A percentile compares a stretch with the other conserved stretches of the same genome.
phyloP scores from a whole-genome alignment of 1,140 invertebrate species.

The Oedothorax gibbosus region DNA sequence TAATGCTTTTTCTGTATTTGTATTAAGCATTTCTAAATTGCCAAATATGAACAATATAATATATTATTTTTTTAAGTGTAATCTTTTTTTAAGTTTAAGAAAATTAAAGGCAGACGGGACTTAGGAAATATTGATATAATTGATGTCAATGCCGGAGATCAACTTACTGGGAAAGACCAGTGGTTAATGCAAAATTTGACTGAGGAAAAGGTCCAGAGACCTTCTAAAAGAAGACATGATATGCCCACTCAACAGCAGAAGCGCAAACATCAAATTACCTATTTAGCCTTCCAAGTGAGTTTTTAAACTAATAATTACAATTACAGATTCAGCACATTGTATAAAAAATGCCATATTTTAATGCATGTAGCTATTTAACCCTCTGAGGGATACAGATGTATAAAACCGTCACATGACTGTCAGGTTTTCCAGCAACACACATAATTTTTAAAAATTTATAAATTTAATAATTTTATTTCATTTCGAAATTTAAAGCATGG shows the following conservation, averaged over 20 bases:
- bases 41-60: no score
- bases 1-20: no score
- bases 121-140: conserved; percentile 76
- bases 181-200: conserved; percentile 85
- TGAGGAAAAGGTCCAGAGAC: conserved; percentile 76
- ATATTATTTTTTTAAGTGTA: background rate
- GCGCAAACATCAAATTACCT: conserved; percentile 95
- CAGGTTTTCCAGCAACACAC: no score
- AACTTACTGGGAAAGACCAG: conserved; percentile 81
- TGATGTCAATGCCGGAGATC: conserved; percentile 85
- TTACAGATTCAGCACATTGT: no score
- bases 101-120: conserved; percentile 70
- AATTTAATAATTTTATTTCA: no score
- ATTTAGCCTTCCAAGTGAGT: conserved; percentile 85
- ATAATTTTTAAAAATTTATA: no score
- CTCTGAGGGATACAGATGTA: no score
- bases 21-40: no score
- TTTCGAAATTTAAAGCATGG: no score
- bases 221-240: conserved; percentile 71
- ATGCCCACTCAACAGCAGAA: conserved; percentile 78
- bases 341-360: no score
- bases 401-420: no score
- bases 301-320: background rate
- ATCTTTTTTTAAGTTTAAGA: conserved; percentile 66
- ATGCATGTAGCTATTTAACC: no score